A percentile compares a stretch with the other conserved stretches of the same genome.
phyloP scores from a whole-genome alignment of 2,797 vertebrate species.

The Carcharodon carcharias region DNA sequence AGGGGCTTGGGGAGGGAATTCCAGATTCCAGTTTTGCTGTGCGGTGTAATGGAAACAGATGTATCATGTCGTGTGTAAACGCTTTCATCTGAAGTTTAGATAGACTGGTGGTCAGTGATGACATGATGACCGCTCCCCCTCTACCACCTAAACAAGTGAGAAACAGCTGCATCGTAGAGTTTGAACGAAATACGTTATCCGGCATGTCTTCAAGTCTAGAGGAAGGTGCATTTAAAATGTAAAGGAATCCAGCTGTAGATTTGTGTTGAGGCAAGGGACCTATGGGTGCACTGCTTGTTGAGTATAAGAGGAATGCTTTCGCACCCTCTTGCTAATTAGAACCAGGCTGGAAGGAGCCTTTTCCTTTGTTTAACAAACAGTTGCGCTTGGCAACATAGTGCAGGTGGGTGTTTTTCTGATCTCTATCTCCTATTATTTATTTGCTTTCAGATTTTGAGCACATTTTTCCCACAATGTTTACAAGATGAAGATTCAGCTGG shows the following conservation, averaged over 20 bases:
- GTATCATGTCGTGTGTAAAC: not conserved
- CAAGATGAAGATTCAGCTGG: slow-evolving; percentile 28
- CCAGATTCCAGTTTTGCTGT: not conserved
- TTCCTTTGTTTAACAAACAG: slow-evolving; percentile 1
- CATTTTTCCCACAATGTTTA: slow-evolving; percentile 17
- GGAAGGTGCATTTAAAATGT: slow-evolving; percentile 29
- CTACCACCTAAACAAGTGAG: not conserved
- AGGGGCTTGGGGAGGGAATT: not conserved
- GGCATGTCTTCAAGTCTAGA: not conserved
- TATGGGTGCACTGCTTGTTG: not conserved
- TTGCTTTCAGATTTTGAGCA: not conserved
- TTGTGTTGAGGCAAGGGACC: not conserved
- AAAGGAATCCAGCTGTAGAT: slow-evolving; percentile 25
- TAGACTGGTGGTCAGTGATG: not conserved
- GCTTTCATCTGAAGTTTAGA: not conserved
- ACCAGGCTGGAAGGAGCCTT: not conserved
- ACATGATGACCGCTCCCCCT: not conserved
- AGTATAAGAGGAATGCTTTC: slow-evolving; percentile 22
- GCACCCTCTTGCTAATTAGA: not conserved
- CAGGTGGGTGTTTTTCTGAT: not conserved
- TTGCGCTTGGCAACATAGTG: not conserved
- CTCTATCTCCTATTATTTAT: not conserved
- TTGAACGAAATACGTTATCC: slow-evolving; percentile 24
- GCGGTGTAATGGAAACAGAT: not conserved
- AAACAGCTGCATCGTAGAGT: not conserved